Evolutionary conservation across 2,797 vertebrate species (phyloP).

Genomic region (Bucorvus abyssinicus): DNA sequence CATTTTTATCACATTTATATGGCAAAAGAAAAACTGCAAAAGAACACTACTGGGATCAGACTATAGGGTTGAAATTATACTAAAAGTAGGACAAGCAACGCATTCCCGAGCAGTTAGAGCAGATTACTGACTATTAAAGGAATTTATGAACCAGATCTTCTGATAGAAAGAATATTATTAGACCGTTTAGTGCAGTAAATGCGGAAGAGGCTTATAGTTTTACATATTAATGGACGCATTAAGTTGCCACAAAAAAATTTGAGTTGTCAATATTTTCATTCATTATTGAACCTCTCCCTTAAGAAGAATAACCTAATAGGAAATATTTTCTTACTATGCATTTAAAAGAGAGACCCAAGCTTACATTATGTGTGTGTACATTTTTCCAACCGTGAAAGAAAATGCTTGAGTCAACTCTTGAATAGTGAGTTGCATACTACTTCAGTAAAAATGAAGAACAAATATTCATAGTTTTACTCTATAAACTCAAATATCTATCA

Average conservation of each 20-base stretch:
- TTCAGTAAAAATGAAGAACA: neutral
- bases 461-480: neutral
- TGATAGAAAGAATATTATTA: slow-evolving; percentile 65
- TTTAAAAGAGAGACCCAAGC: neutral
- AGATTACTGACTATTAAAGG: slow-evolving; percentile 64
- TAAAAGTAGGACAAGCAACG: slow-evolving; percentile 66
- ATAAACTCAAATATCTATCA: neutral
- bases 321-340: neutral
- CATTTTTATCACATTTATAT: slow-evolving; percentile 34
- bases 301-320: neutral
- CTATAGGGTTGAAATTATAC: slow-evolving; percentile 20
- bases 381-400: neutral
- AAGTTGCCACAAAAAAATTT: slow-evolving; percentile 38
- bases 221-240: slow-evolving; percentile 57
- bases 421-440: neutral
- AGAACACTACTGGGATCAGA: neutral
- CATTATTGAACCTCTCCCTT: slow-evolving; percentile 7
- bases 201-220: slow-evolving; percentile 41
- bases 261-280: slow-evolving; percentile 24
- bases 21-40: slow-evolving; percentile 30
- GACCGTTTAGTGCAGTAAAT: slow-evolving; percentile 49
- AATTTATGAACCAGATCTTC: slow-evolving; percentile 68
- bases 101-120: slow-evolving; percentile 61
- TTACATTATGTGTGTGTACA: neutral
- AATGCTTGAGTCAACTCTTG: neutral